Conservation (phyloP, 2,113 vertebrate genomes). For the Oenanthe oenanthe region DNA sequence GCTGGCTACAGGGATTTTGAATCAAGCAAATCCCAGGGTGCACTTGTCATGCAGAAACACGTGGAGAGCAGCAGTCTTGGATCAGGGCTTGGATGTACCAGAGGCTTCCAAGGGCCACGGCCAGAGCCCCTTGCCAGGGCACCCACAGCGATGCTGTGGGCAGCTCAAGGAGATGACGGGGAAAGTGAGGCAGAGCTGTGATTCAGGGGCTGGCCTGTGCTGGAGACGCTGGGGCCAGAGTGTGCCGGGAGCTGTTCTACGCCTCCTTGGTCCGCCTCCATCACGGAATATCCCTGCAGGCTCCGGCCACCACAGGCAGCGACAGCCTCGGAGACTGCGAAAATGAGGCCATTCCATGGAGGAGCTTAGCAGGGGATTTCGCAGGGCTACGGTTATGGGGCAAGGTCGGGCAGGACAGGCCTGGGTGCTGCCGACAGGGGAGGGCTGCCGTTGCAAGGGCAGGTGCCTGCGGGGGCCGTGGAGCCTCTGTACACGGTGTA, state of each 20-base stretch:
- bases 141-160: neutral
- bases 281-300: neutral
- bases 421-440: neutral
- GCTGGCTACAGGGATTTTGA: neutral
- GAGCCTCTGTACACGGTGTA: accelerated
- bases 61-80: accelerated
- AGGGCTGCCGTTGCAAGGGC: neutral
- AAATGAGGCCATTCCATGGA: neutral
- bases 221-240: neutral
- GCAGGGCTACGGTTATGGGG: neutral
- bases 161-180: neutral
- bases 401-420: neutral
- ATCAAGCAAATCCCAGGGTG: accelerated
- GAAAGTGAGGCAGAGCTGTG: neutral
- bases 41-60: accelerated
- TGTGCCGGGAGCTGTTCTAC: neutral
- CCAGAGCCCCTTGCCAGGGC: neutral
- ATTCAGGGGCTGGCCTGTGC: accelerated
- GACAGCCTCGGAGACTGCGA: neutral
- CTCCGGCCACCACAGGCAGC: neutral
- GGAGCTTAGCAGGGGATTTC: conserved; percentile 1
- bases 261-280: accelerated
- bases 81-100: accelerated
- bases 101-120: accelerated
- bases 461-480: accelerated